phyloP scores from a whole-genome alignment of 2,797 vertebrate species.

The Amniataba percoides region DNA sequence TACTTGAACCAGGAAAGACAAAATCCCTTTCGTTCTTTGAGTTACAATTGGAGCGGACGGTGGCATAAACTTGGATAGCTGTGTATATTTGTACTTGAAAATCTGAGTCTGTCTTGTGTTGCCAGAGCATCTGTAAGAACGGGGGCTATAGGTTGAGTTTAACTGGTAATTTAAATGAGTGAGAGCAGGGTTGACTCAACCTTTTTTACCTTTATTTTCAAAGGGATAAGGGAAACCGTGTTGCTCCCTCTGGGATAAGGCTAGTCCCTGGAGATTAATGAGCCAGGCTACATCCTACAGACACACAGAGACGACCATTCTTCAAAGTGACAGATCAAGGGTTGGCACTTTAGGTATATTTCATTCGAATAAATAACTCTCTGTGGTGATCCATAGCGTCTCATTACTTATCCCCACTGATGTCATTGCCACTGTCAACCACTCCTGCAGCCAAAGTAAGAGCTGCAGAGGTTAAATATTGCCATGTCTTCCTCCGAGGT shows the following conservation, averaged over 20 bases:
- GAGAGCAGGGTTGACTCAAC: constrained; percentile 20
- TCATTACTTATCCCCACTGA: constrained; percentile 54
- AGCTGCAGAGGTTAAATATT: constrained; percentile 37
- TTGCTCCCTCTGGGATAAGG: constrained; percentile 14
- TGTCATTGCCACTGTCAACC: constrained; percentile 26
- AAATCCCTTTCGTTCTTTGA: constrained; percentile 39
- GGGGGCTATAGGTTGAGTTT: constrained; percentile 37
- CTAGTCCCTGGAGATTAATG: constrained; percentile 74
- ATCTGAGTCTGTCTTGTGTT: constrained; percentile 46
- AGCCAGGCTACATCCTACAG: constrained; percentile 57
- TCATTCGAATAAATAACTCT: constrained; percentile 67
- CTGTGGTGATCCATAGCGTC: constrained; percentile 58
- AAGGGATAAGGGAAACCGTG: constrained; percentile 17
- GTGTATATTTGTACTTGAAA: constrained; percentile 49
- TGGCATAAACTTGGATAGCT: constrained; percentile 44
- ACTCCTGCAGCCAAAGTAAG: constrained; percentile 16
- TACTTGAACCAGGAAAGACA: constrained; percentile 45
- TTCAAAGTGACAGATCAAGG: constrained; percentile 76
- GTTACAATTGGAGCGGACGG: constrained; percentile 48
- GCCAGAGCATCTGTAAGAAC: constrained; percentile 54
- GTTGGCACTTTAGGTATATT: constrained; percentile 71
- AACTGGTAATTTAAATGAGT: constrained; percentile 41
- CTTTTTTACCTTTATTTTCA: constrained; percentile 10
- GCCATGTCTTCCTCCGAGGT: constrained; percentile 12
- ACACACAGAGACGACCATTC: constrained; percentile 66